Base-by-base conservation (phyloP, 2,888 invertebrate genomes). In the Dolichomitus sp. region DNA sequence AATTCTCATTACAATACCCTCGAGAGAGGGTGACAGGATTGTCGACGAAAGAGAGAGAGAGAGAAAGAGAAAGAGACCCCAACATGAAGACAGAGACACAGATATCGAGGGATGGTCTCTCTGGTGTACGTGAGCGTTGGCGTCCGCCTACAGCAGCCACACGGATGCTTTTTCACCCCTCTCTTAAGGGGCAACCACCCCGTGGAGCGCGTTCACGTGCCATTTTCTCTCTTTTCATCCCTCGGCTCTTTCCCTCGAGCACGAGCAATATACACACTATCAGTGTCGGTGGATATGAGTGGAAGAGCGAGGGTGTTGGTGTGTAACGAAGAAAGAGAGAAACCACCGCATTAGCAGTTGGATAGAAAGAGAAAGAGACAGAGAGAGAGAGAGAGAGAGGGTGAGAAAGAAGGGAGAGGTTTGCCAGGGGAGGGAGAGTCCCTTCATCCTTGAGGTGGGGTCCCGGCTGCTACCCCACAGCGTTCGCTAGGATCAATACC, bases 401-500 rank as follows among this genome's bases (percentile, higher is more conserved):
- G 86, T 78, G 77, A 81, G 85, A 85, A 80, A 57, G 88, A 88
- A 88, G 89, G 86, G 84, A 85, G 69, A 45, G 33, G 57, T 86
- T 86, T 87, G 69, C 76, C 48, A 75, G 63, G 84, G 76, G 73
- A 23, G 77, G 73, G 50, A 65, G 80, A 75, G 73, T 63, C 76
- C 82, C 82, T 90, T 89, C 89, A 90, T 90, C 90, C 89, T 91
- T 91, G 89, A 91, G 90, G 90, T 91, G 90, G 90, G 90, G 90
- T 88, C 88, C 89, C 90, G 86, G 83, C 77, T 72, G 89, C 90
- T 88, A 90, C 91, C 91, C 92, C 91, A 90, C 90, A 90, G 91
- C 89, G 91, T 92, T 91, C 88, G 90, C 79, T 90, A 90, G 92
- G 92, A 92, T 93, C 92, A 93, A 93, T 93, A 93, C 92, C 91